Conservation (phyloP, 1,140 invertebrate species). For the Panagrolaimus sp. region DNA sequence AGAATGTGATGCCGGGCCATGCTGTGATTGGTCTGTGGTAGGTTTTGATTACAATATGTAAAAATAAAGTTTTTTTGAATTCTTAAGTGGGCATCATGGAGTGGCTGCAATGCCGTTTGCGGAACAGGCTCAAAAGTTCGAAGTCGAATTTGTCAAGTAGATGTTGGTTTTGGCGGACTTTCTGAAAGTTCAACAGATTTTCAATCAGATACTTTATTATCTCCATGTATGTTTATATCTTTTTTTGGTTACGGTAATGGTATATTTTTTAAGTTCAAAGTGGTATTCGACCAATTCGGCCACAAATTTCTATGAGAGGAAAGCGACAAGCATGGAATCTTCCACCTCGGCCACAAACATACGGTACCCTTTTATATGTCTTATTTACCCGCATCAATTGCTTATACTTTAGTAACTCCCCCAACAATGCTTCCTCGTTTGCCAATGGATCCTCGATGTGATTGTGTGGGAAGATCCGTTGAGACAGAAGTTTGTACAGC, state of each 20-base stretch:
- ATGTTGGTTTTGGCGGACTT: constrained; percentile 10
- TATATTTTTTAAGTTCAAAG: no score
- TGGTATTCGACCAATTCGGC: no score
- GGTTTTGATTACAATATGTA: no score
- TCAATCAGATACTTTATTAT: not conserved
- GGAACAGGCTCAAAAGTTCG: constrained; percentile 13
- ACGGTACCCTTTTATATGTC: no score
- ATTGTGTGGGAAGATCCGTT: not conserved
- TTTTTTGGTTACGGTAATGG: no score
- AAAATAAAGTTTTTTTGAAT: no score
- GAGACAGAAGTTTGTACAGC: constrained; percentile 5
- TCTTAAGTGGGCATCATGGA: constrained; percentile 21
- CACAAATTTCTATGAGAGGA: not conserved
- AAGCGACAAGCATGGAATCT: constrained; percentile 6
- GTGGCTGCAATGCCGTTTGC: constrained; percentile 19
- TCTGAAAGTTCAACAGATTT: not conserved
- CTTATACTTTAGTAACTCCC: not conserved
- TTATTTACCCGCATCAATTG: no score
- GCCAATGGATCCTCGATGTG: not conserved
- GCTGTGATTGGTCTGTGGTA: constrained; percentile 33
- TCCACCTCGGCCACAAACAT: no score
- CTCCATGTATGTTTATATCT: not conserved
- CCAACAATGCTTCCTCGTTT: not conserved
- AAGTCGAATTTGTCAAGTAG: constrained; percentile 26
- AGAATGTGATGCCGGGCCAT: constrained; percentile 35